Percentiles rank a stretch among this genome's conserved stretches.
These are phyloP conservation scores for Bradysia coprophila DNA, from an alignment of 1,140 invertebrate genomes.

Conservation along the genomic window DNA sequence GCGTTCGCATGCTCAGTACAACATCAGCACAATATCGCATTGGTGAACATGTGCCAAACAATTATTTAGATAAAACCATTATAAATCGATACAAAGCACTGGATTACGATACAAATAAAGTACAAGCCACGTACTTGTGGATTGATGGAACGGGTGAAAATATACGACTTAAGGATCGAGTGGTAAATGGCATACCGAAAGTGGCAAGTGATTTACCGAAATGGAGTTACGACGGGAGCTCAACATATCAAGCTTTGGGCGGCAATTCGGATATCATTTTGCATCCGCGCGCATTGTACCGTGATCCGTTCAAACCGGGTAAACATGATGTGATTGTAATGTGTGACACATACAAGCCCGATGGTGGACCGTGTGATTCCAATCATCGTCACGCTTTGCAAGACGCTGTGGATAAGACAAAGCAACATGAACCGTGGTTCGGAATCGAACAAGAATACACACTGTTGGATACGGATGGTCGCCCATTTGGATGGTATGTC, in stretches of 20 bases:
- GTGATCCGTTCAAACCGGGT: constrained; percentile 69
- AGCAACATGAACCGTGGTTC: constrained; percentile 64
- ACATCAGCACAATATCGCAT: constrained; percentile 7
- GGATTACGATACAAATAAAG: constrained; percentile 48
- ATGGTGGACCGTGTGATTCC: constrained; percentile 33
- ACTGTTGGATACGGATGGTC: constrained; percentile 64
- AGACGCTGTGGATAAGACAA: constrained; percentile 14
- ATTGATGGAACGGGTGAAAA: constrained; percentile 84
- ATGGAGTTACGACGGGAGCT: constrained; percentile 90
- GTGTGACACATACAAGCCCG: constrained; percentile 56
- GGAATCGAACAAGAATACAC: constrained; percentile 88
- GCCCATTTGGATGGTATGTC: constrained; percentile 89
- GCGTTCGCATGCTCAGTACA: background rate
- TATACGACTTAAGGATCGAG: constrained; percentile 70
- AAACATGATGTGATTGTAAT: constrained; percentile 67
- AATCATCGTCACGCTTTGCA: constrained; percentile 17
- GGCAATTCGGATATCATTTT: constrained; percentile 70
- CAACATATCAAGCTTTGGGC: constrained; percentile 57
- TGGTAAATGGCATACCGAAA: constrained; percentile 54
- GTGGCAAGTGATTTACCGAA: constrained; percentile 54
- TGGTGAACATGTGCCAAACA: constrained; percentile 43
- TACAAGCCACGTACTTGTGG: constrained; percentile 80
- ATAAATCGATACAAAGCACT: constrained; percentile 49
- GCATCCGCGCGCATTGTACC: constrained; percentile 65
- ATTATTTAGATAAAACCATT: constrained; percentile 51